Base-by-base conservation (phyloP, 2,113 vertebrate species). In the Centrocercus urophasianus region DNA sequence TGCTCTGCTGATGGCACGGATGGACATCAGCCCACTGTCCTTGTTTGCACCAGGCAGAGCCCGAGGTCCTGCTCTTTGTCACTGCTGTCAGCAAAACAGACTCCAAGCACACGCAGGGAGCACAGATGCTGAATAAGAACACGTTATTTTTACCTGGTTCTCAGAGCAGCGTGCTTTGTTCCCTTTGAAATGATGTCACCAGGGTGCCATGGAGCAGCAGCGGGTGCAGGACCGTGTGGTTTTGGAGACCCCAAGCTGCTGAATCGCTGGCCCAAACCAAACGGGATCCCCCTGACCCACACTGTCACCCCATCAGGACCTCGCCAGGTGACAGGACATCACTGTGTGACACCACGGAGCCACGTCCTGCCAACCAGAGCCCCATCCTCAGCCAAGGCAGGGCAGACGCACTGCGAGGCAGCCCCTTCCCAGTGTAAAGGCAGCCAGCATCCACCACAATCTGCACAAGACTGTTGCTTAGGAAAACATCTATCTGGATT, bases 291-390 rank as follows among this genome's bases (percentile, higher is more conserved):
- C 1, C 3, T 6, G 43, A 13, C 69, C 74, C 47, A 4, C 0
- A 1, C 30, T 6, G 12, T 10, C 72, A 56, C 30, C 66, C 8
- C 1, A 3, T 40, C 64, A 80, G 61, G 38, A 40, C 61, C 18
- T 40, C 72, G 28, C 30, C 0, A 0, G 2, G 20, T 36, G 83
- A 56, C 64, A 80, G 61, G 24, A 64, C 61, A 11, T 28, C 75
- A 32, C 25, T 0, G 0, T 3, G 20, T 36, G 83, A 61, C 83
- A 81, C 42, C 0, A 0, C 1, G 0, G 28, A 57, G 7, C 43
- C 61, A 50, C 52, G 25, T 76, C 81, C n/a, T 54, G 79, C 48
- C 56, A 43, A 81, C 27, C 52, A 54, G 4, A 8, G 59, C 83
- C 73, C 10, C 6, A 0, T 2, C 77, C 27, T 13, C 65, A 65